These are phyloP conservation scores for Ammodytes dubius DNA, from an alignment of 2,113 vertebrate species.

Conservation along the genomic window DNA sequence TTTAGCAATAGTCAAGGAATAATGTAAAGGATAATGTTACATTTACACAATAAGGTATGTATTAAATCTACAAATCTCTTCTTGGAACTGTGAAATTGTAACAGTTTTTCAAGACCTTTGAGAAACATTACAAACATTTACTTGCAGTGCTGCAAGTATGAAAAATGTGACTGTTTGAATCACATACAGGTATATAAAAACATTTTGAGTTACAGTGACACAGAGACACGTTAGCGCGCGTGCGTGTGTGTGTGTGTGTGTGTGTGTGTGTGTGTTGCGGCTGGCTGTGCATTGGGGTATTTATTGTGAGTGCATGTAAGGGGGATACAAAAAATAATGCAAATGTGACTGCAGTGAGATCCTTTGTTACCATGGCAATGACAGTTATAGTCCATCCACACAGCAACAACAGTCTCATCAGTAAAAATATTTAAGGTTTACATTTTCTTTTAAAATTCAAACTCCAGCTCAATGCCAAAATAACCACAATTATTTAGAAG, in stretches of 20 bases:
- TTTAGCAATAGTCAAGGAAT: not conserved
- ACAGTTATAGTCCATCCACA: conserved; percentile 11
- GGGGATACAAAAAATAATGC: conserved; percentile 35
- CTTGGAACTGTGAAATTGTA: not conserved
- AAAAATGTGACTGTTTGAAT: not conserved
- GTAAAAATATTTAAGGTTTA: conserved; percentile 15
- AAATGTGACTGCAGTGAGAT: conserved; percentile 24
- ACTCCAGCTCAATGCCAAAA: not conserved
- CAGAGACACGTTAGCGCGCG: no score
- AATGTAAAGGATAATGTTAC: not conserved
- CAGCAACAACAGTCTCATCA: conserved; percentile 13
- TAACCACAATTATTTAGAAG: not conserved
- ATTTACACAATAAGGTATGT: not conserved
- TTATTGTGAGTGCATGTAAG: not conserved
- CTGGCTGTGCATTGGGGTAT: not conserved
- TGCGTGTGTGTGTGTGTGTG: not conserved
- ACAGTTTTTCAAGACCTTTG: not conserved
- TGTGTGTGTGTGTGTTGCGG: not conserved
- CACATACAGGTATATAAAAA: not conserved
- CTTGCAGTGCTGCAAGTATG: not conserved
- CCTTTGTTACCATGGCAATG: conserved; percentile 59
- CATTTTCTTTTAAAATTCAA: conserved; percentile 28
- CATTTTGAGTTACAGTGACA: not conserved
- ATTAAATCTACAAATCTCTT: not conserved
- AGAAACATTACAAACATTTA: not conserved